Base-by-base conservation (phyloP, 1,140 invertebrate genomes). In the Drosophila arawakana region DNA sequence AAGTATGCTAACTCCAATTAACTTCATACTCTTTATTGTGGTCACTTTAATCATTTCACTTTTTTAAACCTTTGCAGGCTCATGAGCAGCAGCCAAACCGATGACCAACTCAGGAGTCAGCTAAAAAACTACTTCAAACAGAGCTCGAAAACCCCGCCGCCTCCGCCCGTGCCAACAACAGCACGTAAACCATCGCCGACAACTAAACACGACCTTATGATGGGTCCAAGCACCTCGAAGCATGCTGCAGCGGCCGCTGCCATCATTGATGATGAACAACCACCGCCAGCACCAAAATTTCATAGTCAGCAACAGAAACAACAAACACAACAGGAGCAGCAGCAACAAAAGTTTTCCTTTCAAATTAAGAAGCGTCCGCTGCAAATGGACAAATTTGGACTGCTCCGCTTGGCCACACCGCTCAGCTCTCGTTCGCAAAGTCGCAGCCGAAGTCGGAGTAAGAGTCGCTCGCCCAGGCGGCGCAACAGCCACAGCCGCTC, bases 331-430 rank as follows among this genome's bases (percentile, higher is more conserved):
- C 65, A 57, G 8, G 41, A 39, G 2, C 58, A 59, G n/a, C 54
- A 43, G 2, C 52, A 67, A 10, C 54, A 67, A 7, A 86, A 91
- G 13, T 67, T 91, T 2, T 92, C 90, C 10, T 91, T 91, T 73
- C 91, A 91, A 61, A 84, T 91, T 13, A 91, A 82, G 21, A 90
- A 81, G 30, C 84, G 82, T 69, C 93, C 93, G 41, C 91, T 94
- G 49, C 95, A 95, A 30, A 91, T 95, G 71, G 95, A 95, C 90
- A 95, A 95, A 91, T 95, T 96, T 76, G 95, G 95, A 3, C 94
- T 95, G 60, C 94, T 95, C 90, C 93, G 95, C 0, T 77, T 95
- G 52, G 92, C 94, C 15, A 82, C 94, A 81, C 93, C 94, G 37
- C 91, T 77, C 15, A 70, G 72, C 39, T 77, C 74, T 34, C 84